phyloP scores from a whole-genome alignment of 1,140 invertebrate genomes.

The Lutraria rhynchaena region DNA sequence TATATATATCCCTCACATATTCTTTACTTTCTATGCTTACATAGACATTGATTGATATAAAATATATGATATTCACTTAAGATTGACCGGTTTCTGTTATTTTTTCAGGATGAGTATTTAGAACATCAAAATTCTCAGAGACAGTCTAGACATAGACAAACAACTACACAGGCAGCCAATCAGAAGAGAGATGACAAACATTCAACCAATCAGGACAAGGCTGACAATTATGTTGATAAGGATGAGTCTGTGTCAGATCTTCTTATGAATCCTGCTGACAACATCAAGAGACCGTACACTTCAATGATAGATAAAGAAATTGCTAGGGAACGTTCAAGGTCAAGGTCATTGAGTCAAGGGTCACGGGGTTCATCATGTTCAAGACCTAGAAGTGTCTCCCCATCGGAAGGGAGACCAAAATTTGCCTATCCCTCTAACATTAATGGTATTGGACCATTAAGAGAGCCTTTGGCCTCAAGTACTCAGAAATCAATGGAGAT shows the following conservation, averaged over 20 bases:
- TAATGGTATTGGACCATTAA: constrained; percentile 40
- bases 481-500: constrained; percentile 57
- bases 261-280: constrained; percentile 23
- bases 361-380: constrained; percentile 26
- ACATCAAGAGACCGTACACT: constrained; percentile 48
- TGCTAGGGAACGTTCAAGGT: constrained; percentile 40
- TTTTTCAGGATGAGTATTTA: constrained; percentile 5
- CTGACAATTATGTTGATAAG: background rate
- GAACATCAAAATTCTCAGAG: background rate
- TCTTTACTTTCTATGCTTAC: too few relatives aligned
- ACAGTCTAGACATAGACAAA: constrained; percentile 25
- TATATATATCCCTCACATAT: too few relatives aligned
- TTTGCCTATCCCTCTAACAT: constrained; percentile 52
- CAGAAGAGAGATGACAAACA: constrained; percentile 3
- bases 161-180: constrained; percentile 14
- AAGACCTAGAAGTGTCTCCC: constrained; percentile 44
- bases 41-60: too few relatives aligned
- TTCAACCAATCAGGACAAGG: constrained; percentile 35
- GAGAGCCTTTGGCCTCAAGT: constrained; percentile 52
- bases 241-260: constrained; percentile 52
- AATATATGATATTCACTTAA: too few relatives aligned
- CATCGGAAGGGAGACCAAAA: constrained; percentile 47
- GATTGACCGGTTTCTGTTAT: background rate
- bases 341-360: constrained; percentile 42
- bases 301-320: constrained; percentile 60